Evolutionary conservation across 2,113 vertebrate genomes (phyloP), one percentile per base, ranked within the genome.

Genomic region (Kryptolebias marmoratus): DNA sequence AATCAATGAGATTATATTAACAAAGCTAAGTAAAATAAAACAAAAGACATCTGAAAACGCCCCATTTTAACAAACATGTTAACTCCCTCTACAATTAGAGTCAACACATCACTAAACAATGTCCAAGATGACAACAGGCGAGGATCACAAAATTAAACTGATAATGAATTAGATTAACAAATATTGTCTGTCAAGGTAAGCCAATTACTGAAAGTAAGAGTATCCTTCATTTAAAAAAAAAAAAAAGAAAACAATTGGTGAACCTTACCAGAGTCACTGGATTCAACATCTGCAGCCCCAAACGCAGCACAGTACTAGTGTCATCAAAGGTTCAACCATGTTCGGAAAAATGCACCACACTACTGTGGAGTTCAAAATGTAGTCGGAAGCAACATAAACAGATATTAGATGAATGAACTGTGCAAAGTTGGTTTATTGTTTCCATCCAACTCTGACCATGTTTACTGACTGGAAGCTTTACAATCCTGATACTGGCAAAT

Each of bases 181-280:
- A 60, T 11, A 22, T 22, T 22, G n/a, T 2, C 4, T n/a, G 28
- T 14, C 8, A 56, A 64, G 4, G 36, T 14, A 36, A 54, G 39
- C 39, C 9, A 22, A 36, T 5, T 18, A 53, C 16, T 61, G 13
- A 61, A 61, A 14, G 11, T 8, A 70, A 58, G 18, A 61, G 18
- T 53, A 62, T 85, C 83, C 85, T 90, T 90, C 86, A 87, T 75
- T 74, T 71, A 61, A 42, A 42, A 3, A 36, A n/a, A 64, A 27
- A 62, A 1, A 42, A 22, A 5, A 42, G 47, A 55, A 22, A 22
- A 22, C 22, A 22, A 1, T 22, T 27, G 5, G 47, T 7, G 13
- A 71, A 59, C 52, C 14, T 67, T 12, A 48, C 8, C 16, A 55
- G 49, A 57, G 2, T 67, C 30, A 28, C 2, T 52, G 55, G 10